phyloP scores from a whole-genome alignment of 2,797 vertebrate genomes.

The Sphaeramia orbicularis region DNA sequence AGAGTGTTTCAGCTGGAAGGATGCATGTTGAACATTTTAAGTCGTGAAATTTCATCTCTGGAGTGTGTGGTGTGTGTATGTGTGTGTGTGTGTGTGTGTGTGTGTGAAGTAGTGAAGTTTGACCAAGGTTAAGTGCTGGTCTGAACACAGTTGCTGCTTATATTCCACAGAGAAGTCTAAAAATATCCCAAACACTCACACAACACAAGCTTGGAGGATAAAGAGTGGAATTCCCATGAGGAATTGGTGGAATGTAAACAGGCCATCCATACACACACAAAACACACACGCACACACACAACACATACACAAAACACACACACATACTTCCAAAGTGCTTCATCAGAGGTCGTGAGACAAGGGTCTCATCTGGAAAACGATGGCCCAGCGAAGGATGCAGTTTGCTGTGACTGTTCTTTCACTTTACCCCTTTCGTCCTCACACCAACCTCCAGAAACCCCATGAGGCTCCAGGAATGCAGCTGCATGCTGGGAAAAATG shows the following conservation, averaged over 20 bases:
- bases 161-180: conserved; percentile 50
- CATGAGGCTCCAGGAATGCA: conserved; percentile 38
- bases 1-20: too few relatives aligned
- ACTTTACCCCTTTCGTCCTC: conserved; percentile 36
- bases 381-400: conserved; percentile 41
- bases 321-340: conserved; percentile 28
- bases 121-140: conserved; percentile 30
- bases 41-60: conserved; percentile 3
- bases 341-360: conserved; percentile 56
- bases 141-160: conserved; percentile 38
- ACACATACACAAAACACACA: conserved; percentile 29
- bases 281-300: conserved; percentile 29
- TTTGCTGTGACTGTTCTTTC: conserved; percentile 52
- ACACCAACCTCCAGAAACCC: conserved; percentile 29
- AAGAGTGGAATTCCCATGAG: conserved; percentile 57
- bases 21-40: too few relatives aligned
- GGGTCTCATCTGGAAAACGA: conserved; percentile 64
- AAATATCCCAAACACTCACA: conserved; percentile 48
- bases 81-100: conserved; percentile 26
- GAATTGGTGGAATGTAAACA: conserved; percentile 77
- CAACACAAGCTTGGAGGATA: conserved; percentile 20
- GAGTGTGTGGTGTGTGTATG: conserved; percentile 29
- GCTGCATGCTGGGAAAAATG: conserved; percentile 55
- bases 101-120: conserved; percentile 33
- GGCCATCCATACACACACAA: conserved; percentile 48